Evolutionary conservation across 2,797 vertebrate genomes (phyloP), one percentile per base, ranked within the genome.

Genomic region (Hephaestus fuliginosus): DNA sequence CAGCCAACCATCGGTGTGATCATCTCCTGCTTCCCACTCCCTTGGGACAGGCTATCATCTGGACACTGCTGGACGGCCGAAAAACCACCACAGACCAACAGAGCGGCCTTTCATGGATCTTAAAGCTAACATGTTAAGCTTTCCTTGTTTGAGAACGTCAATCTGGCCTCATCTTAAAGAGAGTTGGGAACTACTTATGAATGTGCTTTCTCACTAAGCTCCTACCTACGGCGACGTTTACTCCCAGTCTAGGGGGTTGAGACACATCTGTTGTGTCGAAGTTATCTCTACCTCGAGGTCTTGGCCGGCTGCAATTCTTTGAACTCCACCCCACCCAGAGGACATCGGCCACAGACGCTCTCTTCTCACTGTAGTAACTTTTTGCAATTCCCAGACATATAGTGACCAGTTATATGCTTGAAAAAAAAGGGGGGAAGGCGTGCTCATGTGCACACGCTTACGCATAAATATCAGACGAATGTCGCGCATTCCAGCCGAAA

Each of bases 1-100:
- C 91, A 92, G 91, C 88, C 88, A 88, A 90, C 85, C 93, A 83
- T 91, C 76, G 78, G 81, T 83, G 88, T 78, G 91, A 95, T 93
- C 89, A 92, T 80, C 88, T 90, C 85, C 90, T 87, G 91, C 90
- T 91, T 92, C 93, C 91, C 90, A 74, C 82, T 95, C 90, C 85
- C 87, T 94, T 88, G 79, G 88, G 77, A 84, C 51, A 63, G 75
- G 70, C 68, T 65, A 81, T 89, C 75, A 81, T 87, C 82, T 74
- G 70, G 75, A 84, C 61, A 67, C 33, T 33, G 58, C 62, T 72
- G 61, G 73, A 85, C 80, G 46, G 22, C 70, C 63, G 30, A 33
- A 48, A 82, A 83, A 63, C 33, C 43, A 69, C 17, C 28, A 51
- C 58, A 81, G 74, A 73, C 36, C 10, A 48, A 33, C 7, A 57